A percentile compares a stretch with the other conserved stretches of the same genome.
Evolutionary conservation across 1,140 invertebrate genomes (phyloP).

Genomic region (Pemphigus obesinymphae): DNA sequence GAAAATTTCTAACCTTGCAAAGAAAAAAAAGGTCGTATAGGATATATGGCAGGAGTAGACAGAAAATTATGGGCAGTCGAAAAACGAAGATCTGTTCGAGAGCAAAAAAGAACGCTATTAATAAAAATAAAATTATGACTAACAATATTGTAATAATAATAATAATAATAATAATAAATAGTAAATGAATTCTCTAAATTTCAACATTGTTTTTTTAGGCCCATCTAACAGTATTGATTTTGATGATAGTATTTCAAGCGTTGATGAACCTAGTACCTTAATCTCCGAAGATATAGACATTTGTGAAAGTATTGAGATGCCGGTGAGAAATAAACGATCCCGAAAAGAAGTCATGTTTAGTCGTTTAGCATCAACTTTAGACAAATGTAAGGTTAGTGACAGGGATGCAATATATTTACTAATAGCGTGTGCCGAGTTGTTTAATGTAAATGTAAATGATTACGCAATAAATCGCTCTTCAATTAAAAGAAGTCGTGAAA

Average conservation of each 20-base stretch:
- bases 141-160: not conserved
- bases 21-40: slow-evolving; percentile 36
- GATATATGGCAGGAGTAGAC: slow-evolving; percentile 39
- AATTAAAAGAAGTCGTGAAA: slow-evolving; percentile 30
- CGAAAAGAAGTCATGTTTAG: slow-evolving; percentile 42
- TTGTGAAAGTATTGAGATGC: not conserved
- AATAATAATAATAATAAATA: not conserved
- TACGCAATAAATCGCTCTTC: slow-evolving; percentile 43
- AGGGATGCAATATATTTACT: slow-evolving; percentile 44
- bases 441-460: slow-evolving; percentile 34
- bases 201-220: not conserved
- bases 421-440: slow-evolving; percentile 42
- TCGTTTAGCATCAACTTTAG: slow-evolving; percentile 44
- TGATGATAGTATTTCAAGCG: not conserved
- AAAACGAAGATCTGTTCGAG: not conserved
- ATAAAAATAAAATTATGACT: not conserved
- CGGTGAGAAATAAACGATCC: slow-evolving; percentile 13
- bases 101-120: not conserved
- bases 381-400: no score
- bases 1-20: slow-evolving; percentile 41
- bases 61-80: slow-evolving; percentile 4
- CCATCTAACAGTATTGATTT: not conserved
- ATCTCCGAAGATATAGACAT: not conserved
- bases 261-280: not conserved
- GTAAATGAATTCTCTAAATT: not conserved